Base-by-base conservation (phyloP, 2,797 vertebrate species). In the Picus viridis region DNA sequence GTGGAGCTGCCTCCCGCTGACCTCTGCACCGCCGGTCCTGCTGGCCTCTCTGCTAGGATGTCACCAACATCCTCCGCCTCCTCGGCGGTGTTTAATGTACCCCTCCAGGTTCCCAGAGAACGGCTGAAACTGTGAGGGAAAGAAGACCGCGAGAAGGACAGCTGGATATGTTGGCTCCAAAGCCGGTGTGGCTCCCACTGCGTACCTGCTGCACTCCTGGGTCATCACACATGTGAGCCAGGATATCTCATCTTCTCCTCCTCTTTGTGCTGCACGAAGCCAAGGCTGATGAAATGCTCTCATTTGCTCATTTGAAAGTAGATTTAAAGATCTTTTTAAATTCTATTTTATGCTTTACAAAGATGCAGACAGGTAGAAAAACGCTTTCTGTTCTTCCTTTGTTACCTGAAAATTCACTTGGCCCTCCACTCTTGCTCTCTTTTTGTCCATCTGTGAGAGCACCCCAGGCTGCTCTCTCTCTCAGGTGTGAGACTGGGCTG, bases 201-300 rank as follows among this genome's bases (percentile, higher is more conserved):
- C 3, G 72, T 30, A 36, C 41, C 56, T 0, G 1, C 17, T 16
- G 43, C 64, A 30, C 59, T 30, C 67, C 45, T 2, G 53, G 61
- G 67, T n/a, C 27, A 1, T 1, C 1, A 29, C 29, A 32, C 32
- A 0, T 0, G 14, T 0, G 16, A 36, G 62, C 8, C 0, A 49
- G 13, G 32, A 30, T 41, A 0, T 23, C 34, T 73, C 5, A 0
- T 43, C 19, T 39, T 16, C 65, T 47, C n/a, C 47, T 59, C 36
- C 32, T 62, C 41, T 26, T 11, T 2, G 1, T 3, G 5, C 26
- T 10, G 19, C 30, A 23, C 0, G 0, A 74, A 62, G 43, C 18
- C 41, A 7, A n/a, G 29, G 27, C 47, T 53, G 39, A 49, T 2
- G 54, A 54, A 14, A 34, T 13, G 10, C 51, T 23, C 27, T 17